Conservation (phyloP, 2,797 vertebrate species). For the Cuculus canorus region DNA sequence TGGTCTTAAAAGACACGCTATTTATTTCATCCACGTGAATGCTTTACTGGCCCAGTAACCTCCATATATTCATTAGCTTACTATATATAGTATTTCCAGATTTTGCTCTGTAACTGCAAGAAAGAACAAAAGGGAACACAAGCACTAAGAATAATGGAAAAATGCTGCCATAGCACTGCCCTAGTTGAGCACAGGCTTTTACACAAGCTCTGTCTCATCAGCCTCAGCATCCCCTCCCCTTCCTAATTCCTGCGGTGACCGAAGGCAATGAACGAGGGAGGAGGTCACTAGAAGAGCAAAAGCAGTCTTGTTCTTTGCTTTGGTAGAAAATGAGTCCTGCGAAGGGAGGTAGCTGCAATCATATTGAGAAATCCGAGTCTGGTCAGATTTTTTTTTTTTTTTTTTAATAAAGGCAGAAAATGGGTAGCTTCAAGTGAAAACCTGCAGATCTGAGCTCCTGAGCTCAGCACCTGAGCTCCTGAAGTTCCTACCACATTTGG, state of each 20-base stretch:
- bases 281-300: neutral
- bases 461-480: neutral
- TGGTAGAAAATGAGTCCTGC: neutral
- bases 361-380: neutral
- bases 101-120: neutral
- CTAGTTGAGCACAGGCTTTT: neutral
- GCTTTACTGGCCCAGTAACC: neutral
- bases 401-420: neutral
- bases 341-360: neutral
- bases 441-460: neutral
- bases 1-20: neutral
- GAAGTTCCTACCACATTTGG: neutral
- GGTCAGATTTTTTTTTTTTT: neutral
- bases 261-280: neutral
- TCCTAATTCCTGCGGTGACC: neutral
- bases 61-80: neutral
- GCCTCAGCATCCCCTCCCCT: neutral
- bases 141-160: neutral
- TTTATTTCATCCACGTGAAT: neutral
- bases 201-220: constrained; percentile 1
- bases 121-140: neutral
- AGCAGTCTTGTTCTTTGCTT: neutral
- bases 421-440: neutral
- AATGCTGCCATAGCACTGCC: neutral
- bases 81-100: neutral